Evolutionary conservation across 2,113 vertebrate species (phyloP).

Genomic region (Megalops atlanticus): DNA sequence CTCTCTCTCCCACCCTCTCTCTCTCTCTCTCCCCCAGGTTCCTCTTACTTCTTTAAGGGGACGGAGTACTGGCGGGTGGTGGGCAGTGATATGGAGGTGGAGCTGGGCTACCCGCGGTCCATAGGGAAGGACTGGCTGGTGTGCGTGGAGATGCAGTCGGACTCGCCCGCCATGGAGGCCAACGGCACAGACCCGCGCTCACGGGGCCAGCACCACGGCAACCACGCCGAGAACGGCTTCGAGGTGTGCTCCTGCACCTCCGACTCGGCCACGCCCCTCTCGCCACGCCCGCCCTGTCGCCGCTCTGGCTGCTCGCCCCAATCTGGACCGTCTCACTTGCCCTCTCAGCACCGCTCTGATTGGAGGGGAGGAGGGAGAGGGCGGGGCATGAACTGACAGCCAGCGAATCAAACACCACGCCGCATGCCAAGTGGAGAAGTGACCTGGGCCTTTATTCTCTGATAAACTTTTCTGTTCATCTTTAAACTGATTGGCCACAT

Average conservation of each 20-base stretch:
- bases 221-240: constrained; percentile 78
- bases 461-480: background rate
- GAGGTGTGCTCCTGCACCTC: constrained; percentile 93
- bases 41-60: constrained; percentile 64
- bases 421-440: background rate
- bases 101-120: constrained; percentile 79
- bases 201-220: constrained; percentile 68
- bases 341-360: constrained; percentile 68
- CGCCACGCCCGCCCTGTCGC: constrained; percentile 36
- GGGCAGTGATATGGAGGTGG: constrained; percentile 81
- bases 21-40: background rate
- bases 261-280: constrained; percentile 35
- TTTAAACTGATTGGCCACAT: background rate
- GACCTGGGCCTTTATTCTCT: background rate
- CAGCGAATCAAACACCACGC: constrained; percentile 17
- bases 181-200: constrained; percentile 62
- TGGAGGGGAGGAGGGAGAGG: constrained; percentile 23
- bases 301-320: constrained; percentile 43
- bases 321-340: constrained; percentile 67
- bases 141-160: constrained; percentile 80
- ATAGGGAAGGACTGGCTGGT: constrained; percentile 90
- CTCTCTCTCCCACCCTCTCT: background rate
- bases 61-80: constrained; percentile 91
- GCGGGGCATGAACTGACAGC: constrained; percentile 18
- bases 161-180: constrained; percentile 66